These are phyloP conservation scores for Nerophis lumbriciformis DNA, from an alignment of 2,113 vertebrate genomes.

Conservation along the genomic window DNA sequence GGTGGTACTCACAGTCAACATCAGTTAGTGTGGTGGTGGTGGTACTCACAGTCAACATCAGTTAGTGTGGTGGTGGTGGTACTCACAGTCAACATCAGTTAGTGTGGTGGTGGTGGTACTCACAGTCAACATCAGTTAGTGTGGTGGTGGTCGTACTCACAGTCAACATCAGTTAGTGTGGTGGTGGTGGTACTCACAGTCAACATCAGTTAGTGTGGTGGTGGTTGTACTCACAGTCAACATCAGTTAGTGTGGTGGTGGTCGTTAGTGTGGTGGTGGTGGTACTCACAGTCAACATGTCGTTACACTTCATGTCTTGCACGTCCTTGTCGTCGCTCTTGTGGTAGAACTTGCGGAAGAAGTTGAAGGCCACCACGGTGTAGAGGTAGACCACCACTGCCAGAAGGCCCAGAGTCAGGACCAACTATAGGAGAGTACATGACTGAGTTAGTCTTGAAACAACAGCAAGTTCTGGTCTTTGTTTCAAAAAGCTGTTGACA, in stretches of 20 bases:
- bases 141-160: too few relatives aligned
- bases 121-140: conserved; percentile 91
- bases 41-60: conserved; percentile 84
- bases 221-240: conserved; percentile 77
- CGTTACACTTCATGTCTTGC: conserved; percentile 93
- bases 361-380: conserved; percentile 95
- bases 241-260: too few relatives aligned
- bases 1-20: conserved; percentile 82
- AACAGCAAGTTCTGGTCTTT: not conserved
- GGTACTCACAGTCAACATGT: conserved; percentile 85
- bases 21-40: too few relatives aligned
- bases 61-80: too few relatives aligned
- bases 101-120: too few relatives aligned
- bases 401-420: conserved; percentile 87
- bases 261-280: too few relatives aligned
- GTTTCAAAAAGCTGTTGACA: not conserved
- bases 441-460: not conserved
- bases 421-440: conserved; percentile 69
- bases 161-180: too few relatives aligned
- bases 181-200: too few relatives aligned
- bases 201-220: too few relatives aligned
- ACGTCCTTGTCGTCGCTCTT: conserved; percentile 84
- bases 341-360: conserved; percentile 93
- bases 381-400: conserved; percentile 95
- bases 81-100: conserved; percentile 84